Conservation (phyloP, 2,797 vertebrate genomes). For the Microchirus variegatus region DNA sequence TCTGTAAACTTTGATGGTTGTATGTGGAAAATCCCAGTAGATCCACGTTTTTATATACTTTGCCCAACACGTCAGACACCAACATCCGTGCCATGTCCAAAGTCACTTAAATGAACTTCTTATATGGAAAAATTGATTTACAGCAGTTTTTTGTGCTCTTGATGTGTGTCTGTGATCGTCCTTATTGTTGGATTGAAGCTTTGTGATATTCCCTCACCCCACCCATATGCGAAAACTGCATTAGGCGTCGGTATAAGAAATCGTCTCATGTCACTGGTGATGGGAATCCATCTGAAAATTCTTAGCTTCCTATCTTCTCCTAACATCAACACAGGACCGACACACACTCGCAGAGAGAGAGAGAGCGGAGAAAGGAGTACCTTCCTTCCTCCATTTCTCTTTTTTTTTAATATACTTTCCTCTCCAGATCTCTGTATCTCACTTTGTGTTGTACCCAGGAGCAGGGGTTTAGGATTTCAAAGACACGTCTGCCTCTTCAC, state of each 20-base stretch:
- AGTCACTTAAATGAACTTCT: no score
- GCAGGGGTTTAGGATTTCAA: conserved; percentile 71
- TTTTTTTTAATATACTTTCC: conserved; percentile 13
- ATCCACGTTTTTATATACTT: no score
- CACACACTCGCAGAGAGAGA: not conserved
- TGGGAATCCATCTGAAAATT: conserved; percentile 30
- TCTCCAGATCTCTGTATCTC: conserved; percentile 32
- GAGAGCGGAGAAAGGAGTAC: conserved; percentile 13
- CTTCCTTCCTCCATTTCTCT: conserved; percentile 8
- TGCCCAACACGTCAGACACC: no score
- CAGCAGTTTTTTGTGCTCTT: conserved; percentile 8
- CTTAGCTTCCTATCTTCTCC: not conserved
- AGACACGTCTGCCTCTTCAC: conserved; percentile 56
- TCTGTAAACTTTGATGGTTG: no score
- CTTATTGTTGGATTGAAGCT: conserved; percentile 10
- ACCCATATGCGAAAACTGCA: not conserved
- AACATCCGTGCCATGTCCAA: no score
- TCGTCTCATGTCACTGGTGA: conserved; percentile 9
- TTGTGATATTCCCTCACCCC: conserved; percentile 12
- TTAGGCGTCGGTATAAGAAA: not conserved
- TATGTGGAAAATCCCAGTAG: no score
- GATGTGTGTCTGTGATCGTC: conserved; percentile 7
- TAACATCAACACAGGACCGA: conserved; percentile 18
- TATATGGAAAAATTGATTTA: conserved; percentile 16
- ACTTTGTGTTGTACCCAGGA: conserved; percentile 59